Evolutionary conservation across 2,113 vertebrate genomes (phyloP), one percentile per base, ranked within the genome.

Genomic region (Clarias batrachus): DNA sequence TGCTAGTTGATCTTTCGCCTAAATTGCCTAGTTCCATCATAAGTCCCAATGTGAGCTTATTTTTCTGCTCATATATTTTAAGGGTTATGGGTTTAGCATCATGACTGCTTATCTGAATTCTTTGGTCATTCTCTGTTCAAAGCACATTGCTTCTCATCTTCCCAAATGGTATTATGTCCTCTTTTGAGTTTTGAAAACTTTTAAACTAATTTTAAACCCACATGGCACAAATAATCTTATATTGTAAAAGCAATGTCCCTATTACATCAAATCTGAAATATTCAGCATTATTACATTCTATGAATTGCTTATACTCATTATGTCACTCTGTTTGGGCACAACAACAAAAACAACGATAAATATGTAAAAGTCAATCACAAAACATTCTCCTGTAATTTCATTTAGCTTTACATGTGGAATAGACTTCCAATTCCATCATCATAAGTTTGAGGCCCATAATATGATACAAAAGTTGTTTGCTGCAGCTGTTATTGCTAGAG

Each of bases 401-500:
- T 33, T 80, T 9, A 60, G 27, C 27, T 33, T 17, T 60, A 60
- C 2, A 56, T 37, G 27, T 59, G 59, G 16, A 9, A 33, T 30
- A 81, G 57, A 41, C 30, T 37, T 41, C 30, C 27, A 60, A 37
- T 81, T 81, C 78, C 78, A 62, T 81, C 78, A 81, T 60, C 78
- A 81, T 33, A 19, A 8, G n/a, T 60, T 62, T 37, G 2, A 62
- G 57, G 30, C 59, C 19, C 10, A 25, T 62, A 81, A 81, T 33
- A 19, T 79, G n/a, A 79, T 81, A 21, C 37, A 62, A 81, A 60
- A 3, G 19, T n/a, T 48, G 83, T 76, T 76, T 84, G 70, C 70
- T 63, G 14, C 70, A 84, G 70, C 71, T 85, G 59, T 77, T 77
- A 74, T 65, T 85, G 59, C 17, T 63, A 77, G 59, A 77, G 37